These are phyloP conservation scores for Pipistrellus pygmaeus DNA, from an alignment of 2,797 vertebrate species.

Conservation along the genomic window DNA sequence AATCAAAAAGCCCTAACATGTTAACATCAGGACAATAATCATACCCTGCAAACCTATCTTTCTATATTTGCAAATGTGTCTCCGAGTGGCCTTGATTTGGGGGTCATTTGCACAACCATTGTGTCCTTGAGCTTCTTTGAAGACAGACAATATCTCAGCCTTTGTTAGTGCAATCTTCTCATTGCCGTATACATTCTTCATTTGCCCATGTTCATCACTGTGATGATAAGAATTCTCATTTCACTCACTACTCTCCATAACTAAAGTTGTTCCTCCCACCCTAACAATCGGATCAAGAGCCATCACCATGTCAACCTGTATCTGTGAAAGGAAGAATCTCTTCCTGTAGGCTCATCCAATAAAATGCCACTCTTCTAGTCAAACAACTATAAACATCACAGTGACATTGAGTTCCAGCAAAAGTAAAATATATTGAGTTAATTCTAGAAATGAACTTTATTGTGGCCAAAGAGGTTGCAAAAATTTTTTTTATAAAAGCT, in stretches of 20 bases:
- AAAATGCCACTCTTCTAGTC: background rate
- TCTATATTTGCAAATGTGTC: background rate
- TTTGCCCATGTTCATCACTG: background rate
- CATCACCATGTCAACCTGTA: background rate
- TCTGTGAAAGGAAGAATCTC: background rate
- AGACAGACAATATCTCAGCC: background rate
- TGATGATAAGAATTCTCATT: background rate
- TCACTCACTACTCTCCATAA: background rate
- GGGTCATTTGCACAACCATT: no score
- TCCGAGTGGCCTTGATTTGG: no score
- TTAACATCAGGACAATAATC: background rate
- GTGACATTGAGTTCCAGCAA: background rate
- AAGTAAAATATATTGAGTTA: background rate
- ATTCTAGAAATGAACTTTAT: conserved; percentile 49
- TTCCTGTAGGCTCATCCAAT: background rate
- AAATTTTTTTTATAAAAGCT: conserved; percentile 42
- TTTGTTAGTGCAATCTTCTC: background rate
- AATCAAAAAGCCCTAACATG: background rate
- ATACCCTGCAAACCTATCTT: background rate
- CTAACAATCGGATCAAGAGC: background rate
- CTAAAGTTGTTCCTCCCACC: background rate
- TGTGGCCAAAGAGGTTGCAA: background rate
- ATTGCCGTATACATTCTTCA: background rate
- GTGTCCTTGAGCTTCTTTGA: no score
- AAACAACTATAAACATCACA: background rate